A percentile compares a stretch with the other conserved stretches of the same genome.
phyloP scores from a whole-genome alignment of 2,797 vertebrate genomes.

The Menidia menidia region DNA sequence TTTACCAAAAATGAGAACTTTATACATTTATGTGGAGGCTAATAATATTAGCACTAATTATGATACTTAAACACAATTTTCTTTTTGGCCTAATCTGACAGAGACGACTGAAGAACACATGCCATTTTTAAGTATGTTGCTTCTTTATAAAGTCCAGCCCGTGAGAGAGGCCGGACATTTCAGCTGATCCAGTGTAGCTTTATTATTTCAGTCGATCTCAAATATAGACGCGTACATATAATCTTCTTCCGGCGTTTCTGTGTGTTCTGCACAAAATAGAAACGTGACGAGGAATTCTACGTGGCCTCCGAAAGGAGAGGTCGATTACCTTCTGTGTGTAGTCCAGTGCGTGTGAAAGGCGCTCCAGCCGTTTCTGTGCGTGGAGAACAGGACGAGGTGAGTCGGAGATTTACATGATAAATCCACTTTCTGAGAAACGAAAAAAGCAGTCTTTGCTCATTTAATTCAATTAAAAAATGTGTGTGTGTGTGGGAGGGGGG shows the following conservation, averaged over 20 bases:
- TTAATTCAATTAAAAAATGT: not conserved
- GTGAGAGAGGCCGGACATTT: not conserved
- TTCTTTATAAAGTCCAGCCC: not conserved
- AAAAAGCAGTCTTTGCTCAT: not conserved
- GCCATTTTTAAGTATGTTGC: not conserved
- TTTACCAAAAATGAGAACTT: not conserved
- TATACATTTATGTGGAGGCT: too few species aligned
- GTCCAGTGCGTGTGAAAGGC: not conserved
- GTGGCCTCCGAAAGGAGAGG: constrained; percentile 4
- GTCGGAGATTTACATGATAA: not conserved
- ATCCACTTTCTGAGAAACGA: not conserved
- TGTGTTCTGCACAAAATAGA: constrained; percentile 17
- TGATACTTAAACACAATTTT: not conserved
- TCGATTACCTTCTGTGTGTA: constrained; percentile 5
- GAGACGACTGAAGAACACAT: not conserved
- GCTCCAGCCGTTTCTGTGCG: not conserved
- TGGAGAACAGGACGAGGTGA: constrained; percentile 1
- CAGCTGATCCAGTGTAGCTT: not conserved
- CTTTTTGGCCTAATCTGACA: not conserved
- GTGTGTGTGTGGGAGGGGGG: too few species aligned
- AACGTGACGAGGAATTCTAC: constrained; percentile 5
- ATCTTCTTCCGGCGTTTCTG: not conserved
- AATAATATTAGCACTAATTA: too few species aligned
- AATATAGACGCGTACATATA: not conserved
- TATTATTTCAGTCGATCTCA: constrained; percentile 1